Evolutionary conservation across 2,113 vertebrate genomes (phyloP), one percentile per base, ranked within the genome.

Genomic region (Melanerpes aurifrons): DNA sequence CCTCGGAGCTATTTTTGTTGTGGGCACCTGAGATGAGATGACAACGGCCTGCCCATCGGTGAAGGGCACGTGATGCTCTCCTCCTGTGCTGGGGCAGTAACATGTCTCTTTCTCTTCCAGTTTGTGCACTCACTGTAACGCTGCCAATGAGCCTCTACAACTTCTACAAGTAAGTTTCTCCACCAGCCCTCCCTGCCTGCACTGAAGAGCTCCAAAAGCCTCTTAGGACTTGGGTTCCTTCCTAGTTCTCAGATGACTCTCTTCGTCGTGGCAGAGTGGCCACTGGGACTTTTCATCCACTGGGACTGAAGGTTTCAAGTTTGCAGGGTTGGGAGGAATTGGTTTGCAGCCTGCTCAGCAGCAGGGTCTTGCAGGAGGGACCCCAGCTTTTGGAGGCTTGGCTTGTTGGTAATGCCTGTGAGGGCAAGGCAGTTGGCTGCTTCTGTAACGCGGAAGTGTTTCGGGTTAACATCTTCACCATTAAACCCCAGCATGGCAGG

Each of bases 111-210:
- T 97, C 68, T 91, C 67, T 97, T 91, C 79, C 96, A 99, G 99
- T 97, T 24, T 99, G 99, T 76, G 99, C 99, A 2, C 97, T 99
- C 94, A 97, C 97, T 19, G 98, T 99, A 95, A 99, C 99, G 7
- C 93, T 99, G 93, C 99, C 99, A 20, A 99, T 99, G 99, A 99
- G 99, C 95, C 98, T 99, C 82, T 98, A 97, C 89, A 99, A 99
- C 48, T 98, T 99, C 86, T 97, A 98, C 87, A 99, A 98, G 99
- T 99, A 97, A 98, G 98, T 97, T 12, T 26, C 54, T 25, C 22
- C 2, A 1, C 14, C 3, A 0, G 3, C 10, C 9, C 48, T n/a
- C 61, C 26, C 15, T 76, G 19, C 45, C 47, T 29, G 11, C 13
- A 1, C 29, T 19, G 3, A 8, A 28, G 20, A 63, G 6, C 68